Conservation (phyloP, 1,140 invertebrate genomes). For the Drosophila sechellia region DNA sequence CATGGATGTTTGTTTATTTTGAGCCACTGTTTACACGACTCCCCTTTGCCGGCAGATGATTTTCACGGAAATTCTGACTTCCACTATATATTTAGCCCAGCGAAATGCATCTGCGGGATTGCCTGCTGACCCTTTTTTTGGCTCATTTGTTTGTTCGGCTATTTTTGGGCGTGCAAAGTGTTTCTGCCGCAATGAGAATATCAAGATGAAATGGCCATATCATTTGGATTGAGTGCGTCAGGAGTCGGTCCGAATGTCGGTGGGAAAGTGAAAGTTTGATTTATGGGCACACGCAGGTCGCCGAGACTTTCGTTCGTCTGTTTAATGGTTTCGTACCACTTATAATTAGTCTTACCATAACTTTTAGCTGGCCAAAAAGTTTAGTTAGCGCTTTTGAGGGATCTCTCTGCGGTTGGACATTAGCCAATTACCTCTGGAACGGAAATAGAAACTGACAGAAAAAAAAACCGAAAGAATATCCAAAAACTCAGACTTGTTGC, state of each 20-base stretch:
- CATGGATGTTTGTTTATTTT: conserved; percentile 44
- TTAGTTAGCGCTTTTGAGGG: conserved; percentile 42
- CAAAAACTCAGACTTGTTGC: conserved; percentile 8
- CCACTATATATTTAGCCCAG: conserved; percentile 51
- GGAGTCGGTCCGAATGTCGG: not conserved
- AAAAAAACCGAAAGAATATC: conserved; percentile 2
- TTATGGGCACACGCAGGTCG: conserved; percentile 56
- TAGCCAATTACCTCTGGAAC: conserved; percentile 76
- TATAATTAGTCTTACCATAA: conserved; percentile 64
- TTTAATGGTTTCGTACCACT: conserved; percentile 56
- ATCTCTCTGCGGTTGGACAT: conserved; percentile 29
- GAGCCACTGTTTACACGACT: conserved; percentile 50
- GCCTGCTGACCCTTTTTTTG: conserved; percentile 64
- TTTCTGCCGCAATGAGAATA: conserved; percentile 31
- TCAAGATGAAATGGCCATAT: conserved; percentile 56
- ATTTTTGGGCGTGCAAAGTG: conserved; percentile 65
- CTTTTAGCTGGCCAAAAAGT: conserved; percentile 8
- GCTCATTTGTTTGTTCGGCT: conserved; percentile 59
- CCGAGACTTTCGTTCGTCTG: conserved; percentile 25
- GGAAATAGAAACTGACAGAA: conserved; percentile 58
- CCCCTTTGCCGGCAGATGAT: conserved; percentile 30
- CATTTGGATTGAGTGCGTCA: conserved; percentile 6
- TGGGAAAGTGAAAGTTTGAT: conserved; percentile 78
- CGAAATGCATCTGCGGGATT: conserved; percentile 55
- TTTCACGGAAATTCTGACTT: conserved; percentile 61